These are phyloP conservation scores for Macropus fuliginosus DNA, from an alignment of 2,797 vertebrate genomes.

Conservation along the genomic window DNA sequence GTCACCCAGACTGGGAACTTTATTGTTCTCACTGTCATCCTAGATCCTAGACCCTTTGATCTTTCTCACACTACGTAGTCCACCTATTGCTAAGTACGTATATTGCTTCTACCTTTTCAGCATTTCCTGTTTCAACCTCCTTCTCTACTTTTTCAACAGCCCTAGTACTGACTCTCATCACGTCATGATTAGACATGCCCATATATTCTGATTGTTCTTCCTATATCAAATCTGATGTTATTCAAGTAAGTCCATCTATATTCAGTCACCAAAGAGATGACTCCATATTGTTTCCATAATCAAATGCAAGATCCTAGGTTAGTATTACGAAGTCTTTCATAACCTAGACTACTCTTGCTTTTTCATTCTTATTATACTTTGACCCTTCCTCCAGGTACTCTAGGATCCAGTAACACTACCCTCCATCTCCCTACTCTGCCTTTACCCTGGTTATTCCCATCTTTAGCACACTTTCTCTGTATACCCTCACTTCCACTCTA, in stretches of 20 bases:
- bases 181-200: background rate
- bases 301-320: background rate
- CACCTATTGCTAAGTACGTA: too few species aligned
- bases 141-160: background rate
- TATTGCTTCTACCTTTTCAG: background rate
- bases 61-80: background rate
- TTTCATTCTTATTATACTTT: background rate
- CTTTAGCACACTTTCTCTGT: background rate
- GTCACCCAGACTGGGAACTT: background rate
- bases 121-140: background rate
- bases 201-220: background rate
- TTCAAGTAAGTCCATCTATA: background rate
- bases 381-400: background rate
- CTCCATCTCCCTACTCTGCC: background rate
- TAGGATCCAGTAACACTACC: background rate
- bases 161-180: background rate
- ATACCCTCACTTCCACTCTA: background rate
- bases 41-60: background rate
- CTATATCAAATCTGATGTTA: background rate
- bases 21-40: background rate
- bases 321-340: background rate
- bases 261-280: background rate
- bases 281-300: background rate
- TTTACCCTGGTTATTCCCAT: background rate
- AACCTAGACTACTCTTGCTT: background rate